These are phyloP conservation scores for Eledona agricola DNA, from an alignment of 2,888 invertebrate species.

Conservation along the genomic window DNA sequence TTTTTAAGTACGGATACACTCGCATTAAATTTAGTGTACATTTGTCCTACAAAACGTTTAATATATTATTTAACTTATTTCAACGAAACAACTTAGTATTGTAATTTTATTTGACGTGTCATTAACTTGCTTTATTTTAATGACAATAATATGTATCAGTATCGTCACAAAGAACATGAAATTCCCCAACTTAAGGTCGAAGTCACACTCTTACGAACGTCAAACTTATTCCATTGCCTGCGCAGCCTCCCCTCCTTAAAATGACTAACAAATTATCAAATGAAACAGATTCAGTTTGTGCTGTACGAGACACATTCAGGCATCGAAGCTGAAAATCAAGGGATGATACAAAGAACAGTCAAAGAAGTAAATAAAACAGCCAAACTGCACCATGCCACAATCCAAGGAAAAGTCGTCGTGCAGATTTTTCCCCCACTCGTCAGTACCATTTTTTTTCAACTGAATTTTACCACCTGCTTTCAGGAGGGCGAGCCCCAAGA, in stretches of 20 bases:
- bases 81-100: too few species aligned
- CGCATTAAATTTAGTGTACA: too few species aligned
- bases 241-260: too few species aligned
- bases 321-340: constrained; percentile 76
- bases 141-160: constrained; percentile 1
- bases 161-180: too few species aligned
- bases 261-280: too few species aligned
- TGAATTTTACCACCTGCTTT: not conserved
- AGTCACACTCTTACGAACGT: too few species aligned
- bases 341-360: constrained; percentile 75
- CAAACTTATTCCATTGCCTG: too few species aligned
- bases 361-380: constrained; percentile 77
- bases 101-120: too few species aligned
- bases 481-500: constrained; percentile 43
- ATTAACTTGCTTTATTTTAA: too few species aligned
- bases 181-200: constrained; percentile 2
- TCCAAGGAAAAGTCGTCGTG: constrained; percentile 54
- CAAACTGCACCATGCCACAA: constrained; percentile 71
- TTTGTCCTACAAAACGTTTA: too few species aligned
- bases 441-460: not conserved
- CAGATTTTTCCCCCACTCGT: constrained; percentile 13
- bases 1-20: too few species aligned
- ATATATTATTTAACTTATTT: too few species aligned
- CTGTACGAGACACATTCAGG: constrained; percentile 85
- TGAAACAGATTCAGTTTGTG: constrained; percentile 80